Percentiles rank a stretch among this genome's conserved stretches.
Conservation (phyloP, 2,797 vertebrate species). For the Myripristis jacobus region DNA sequence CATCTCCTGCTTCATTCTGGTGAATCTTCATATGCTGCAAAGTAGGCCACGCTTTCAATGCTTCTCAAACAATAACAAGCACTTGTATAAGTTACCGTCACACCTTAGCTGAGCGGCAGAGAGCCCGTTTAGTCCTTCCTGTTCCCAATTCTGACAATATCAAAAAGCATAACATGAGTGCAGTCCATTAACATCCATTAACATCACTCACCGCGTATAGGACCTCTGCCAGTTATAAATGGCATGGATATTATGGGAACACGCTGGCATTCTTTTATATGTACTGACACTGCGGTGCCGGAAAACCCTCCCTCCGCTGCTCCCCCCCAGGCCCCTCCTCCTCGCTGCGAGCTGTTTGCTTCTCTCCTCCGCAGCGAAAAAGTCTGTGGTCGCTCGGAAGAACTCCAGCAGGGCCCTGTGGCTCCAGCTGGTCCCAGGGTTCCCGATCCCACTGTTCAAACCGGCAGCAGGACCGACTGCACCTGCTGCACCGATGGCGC, state of each 20-base stretch:
- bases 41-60: constrained; percentile 8
- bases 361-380: constrained; percentile 85
- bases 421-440: constrained; percentile 78
- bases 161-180: constrained; percentile 3
- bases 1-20: background rate
- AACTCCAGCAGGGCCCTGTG: constrained; percentile 86
- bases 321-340: constrained; percentile 78
- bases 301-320: constrained; percentile 69
- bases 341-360: constrained; percentile 79
- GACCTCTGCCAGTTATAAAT: constrained; percentile 90
- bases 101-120: constrained; percentile 11
- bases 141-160: constrained; percentile 24
- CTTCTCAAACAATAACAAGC: background rate
- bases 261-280: constrained; percentile 82
- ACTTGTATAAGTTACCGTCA: constrained; percentile 15
- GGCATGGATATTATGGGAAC: constrained; percentile 88
- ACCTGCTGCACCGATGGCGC: constrained; percentile 12
- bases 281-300: constrained; percentile 84
- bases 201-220: constrained; percentile 83
- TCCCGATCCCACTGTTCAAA: constrained; percentile 27
- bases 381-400: constrained; percentile 86
- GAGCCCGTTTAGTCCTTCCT: background rate
- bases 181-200: constrained; percentile 38
- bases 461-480: background rate
- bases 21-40: background rate